Conservation (phyloP, 2,888 invertebrate species). For the Latrodectus elegans region DNA sequence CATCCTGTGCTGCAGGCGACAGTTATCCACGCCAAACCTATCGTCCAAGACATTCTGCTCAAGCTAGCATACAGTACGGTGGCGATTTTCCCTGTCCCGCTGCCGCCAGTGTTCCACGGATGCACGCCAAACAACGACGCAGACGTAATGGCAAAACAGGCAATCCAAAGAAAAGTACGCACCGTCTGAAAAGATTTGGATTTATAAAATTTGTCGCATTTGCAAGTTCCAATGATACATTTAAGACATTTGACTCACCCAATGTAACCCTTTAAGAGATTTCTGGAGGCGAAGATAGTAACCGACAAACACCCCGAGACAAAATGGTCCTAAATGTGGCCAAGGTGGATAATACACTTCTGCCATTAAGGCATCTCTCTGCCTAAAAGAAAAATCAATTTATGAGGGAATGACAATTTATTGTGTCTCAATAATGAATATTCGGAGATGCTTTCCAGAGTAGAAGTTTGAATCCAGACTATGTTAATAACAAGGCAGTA, state of each 20-base stretch:
- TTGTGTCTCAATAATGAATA: too few species aligned
- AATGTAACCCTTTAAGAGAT: slow-evolving; percentile 33
- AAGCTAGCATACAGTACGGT: slow-evolving; percentile 53
- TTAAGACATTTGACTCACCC: slow-evolving; percentile 14
- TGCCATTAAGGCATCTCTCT: slow-evolving; percentile 34
- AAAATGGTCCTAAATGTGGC: slow-evolving; percentile 66
- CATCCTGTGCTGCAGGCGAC: slow-evolving; percentile 59
- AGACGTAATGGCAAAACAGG: slow-evolving; percentile 16
- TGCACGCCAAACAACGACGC: slow-evolving; percentile 51
- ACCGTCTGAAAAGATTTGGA: slow-evolving; percentile 16
- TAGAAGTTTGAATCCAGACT: too few species aligned
- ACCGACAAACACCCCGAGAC: slow-evolving; percentile 60
- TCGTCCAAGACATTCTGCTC: slow-evolving; percentile 56
- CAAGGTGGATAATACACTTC: slow-evolving; percentile 57
- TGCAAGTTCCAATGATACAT: background rate
- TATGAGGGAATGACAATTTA: too few species aligned
- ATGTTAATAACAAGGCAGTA: too few species aligned
- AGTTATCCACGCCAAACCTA: slow-evolving; percentile 63
- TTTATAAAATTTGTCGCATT: background rate
- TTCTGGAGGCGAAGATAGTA: slow-evolving; percentile 44
- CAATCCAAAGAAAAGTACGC: slow-evolving; percentile 17
- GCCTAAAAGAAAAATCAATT: slow-evolving; percentile 13
- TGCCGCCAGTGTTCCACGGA: slow-evolving; percentile 34
- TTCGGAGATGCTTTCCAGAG: too few species aligned
- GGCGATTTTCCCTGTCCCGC: slow-evolving; percentile 41